Percentiles rank a stretch among this genome's conserved stretches.
Conservation (phyloP, 2,797 vertebrate genomes). For the Sebastes hopkinsi region DNA sequence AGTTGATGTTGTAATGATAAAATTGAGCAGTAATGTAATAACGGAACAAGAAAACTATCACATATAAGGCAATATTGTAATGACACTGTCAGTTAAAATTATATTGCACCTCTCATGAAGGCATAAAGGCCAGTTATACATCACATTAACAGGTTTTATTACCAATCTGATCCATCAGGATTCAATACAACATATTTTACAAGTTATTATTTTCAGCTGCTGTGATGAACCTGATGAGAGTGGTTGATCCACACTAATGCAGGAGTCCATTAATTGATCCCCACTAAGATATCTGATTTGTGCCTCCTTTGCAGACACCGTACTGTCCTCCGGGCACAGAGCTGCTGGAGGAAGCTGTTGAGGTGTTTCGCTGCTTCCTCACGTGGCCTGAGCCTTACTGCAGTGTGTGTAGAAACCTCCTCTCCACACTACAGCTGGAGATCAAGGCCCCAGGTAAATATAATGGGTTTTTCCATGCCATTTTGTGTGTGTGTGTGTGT, state of each 20-base stretch:
- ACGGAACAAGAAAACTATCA: background rate
- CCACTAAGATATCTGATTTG: background rate
- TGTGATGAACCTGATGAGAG: background rate
- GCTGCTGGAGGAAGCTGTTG: constrained; percentile 86
- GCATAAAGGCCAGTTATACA: background rate
- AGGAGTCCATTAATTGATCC: background rate
- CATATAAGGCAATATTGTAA: background rate
- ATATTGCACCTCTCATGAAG: background rate
- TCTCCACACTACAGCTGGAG: constrained; percentile 90
- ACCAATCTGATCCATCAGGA: background rate
- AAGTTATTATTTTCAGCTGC: background rate
- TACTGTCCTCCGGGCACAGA: constrained; percentile 86
- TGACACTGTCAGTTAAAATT: background rate
- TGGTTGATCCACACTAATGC: background rate
- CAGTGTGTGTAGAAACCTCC: constrained; percentile 87
- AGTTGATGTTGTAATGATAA: background rate
- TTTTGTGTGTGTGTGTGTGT: no score
- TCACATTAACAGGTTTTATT: background rate
- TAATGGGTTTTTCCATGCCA: background rate
- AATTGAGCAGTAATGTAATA: background rate
- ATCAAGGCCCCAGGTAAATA: constrained; percentile 90
- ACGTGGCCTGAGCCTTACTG: constrained; percentile 96
- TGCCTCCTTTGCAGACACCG: constrained; percentile 83
- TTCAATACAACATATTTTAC: background rate
- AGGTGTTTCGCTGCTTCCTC: constrained; percentile 89